Base-by-base conservation (phyloP, 2,797 vertebrate species). In the Delichon dasypus region DNA sequence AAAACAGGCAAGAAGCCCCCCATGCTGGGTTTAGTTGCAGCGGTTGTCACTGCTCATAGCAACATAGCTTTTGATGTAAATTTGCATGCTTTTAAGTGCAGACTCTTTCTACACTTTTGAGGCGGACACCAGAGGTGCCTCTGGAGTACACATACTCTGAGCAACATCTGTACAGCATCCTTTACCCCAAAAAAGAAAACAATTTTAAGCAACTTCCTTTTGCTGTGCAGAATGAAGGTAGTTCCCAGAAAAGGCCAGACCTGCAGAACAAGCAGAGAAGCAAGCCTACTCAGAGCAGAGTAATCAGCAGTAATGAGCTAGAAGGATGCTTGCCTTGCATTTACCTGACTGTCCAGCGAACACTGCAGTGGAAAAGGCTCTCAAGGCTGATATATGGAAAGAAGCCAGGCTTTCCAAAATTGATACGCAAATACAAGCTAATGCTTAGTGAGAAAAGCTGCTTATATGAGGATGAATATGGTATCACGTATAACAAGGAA, bases 391-490 rank as follows among this genome's bases (percentile, higher is more conserved):
- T 76, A 71, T 64, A 90, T 48, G n/a, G 57, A 66, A 53, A 91
- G 76, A 92, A 96, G 88, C 67, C 16, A 82, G 67, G 47, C 73
- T 91, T 94, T 91, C 86, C 53, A 90, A 89, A 95, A 94, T 20
- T 93, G 89, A 89, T 88, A 85, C 45, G 8, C 74, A 94, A 95
- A 94, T 88, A 67, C 62, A 67, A 93, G 80, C 83, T 94, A 95
- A 88, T 90, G 80, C 94, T 88, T 65, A 79, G 67, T 50, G 67
- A 94, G 89, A 78, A 96, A 96, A 96, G 95, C 88, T 91, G 92
- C 93, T 97, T 96, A 94, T 90, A 48, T 40, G 76, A 94, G 85
- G 89, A 93, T 95, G 88, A 96, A 94, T 94, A 65, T 40, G 44
- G 90, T 90, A 95, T 90, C 90, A 89, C 38, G 0, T 88, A 64